Percentiles rank a stretch among this genome's conserved stretches.
Evolutionary conservation across 2,113 vertebrate species (phyloP).

Genomic region (Cebidichthys violaceus): DNA sequence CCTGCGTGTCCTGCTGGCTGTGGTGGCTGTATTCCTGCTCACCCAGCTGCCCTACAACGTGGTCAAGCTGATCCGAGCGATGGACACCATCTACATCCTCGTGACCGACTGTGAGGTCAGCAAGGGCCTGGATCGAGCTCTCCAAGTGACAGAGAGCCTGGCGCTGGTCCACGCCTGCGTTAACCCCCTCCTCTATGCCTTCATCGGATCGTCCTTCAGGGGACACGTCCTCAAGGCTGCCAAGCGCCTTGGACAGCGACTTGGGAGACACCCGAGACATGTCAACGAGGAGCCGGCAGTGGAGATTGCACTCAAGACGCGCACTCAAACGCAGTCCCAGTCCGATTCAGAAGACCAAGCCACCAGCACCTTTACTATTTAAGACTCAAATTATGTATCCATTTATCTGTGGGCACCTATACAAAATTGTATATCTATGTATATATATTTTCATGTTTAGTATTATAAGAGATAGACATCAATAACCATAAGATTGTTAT

Average conservation of each 20-base stretch:
- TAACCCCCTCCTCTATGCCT: constrained; percentile 92
- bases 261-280: constrained; percentile 48
- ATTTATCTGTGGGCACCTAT: neutral
- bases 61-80: constrained; percentile 88
- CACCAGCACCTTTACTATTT: constrained; percentile 84
- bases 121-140: constrained; percentile 86
- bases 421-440: neutral
- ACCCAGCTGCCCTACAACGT: constrained; percentile 95
- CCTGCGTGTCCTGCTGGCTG: constrained; percentile 88
- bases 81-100: constrained; percentile 88
- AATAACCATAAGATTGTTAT: neutral
- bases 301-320: constrained; percentile 75
- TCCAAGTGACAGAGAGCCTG: constrained; percentile 90
- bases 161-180: constrained; percentile 93
- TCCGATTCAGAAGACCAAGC: constrained; percentile 75
- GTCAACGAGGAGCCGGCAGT: constrained; percentile 61
- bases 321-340: constrained; percentile 60
- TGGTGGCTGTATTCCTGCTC: constrained; percentile 89
- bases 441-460: constrained; percentile 14
- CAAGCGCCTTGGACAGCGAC: constrained; percentile 81
- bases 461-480: neutral
- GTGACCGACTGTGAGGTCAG: constrained; percentile 88
- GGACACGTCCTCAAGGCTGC: constrained; percentile 85
- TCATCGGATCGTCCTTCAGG: constrained; percentile 92
- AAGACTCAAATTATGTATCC: constrained; percentile 2